Evolutionary conservation across 2,888 invertebrate species (phyloP).

Genomic region (Busseola fusca): DNA sequence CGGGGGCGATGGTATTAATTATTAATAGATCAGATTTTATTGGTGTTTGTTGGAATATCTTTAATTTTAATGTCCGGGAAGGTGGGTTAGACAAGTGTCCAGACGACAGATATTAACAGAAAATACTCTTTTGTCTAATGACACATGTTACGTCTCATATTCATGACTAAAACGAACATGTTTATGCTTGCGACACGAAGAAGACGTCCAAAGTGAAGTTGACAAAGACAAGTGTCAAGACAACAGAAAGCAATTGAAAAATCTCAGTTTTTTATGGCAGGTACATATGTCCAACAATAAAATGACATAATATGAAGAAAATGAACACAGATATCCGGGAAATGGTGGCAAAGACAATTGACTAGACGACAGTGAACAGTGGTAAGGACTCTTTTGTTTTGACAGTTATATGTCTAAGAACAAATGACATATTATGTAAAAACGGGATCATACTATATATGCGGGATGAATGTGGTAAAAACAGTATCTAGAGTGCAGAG

Average conservation of each 20-base stretch:
- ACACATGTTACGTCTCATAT: background rate
- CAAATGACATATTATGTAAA: background rate
- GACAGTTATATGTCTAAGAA: too few relatives aligned
- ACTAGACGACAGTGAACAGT: background rate
- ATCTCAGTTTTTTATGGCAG: background rate
- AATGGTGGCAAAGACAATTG: background rate
- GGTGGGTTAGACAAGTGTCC: background rate
- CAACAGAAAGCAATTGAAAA: background rate
- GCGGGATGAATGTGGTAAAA: background rate
- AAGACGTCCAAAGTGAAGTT: background rate
- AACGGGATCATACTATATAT: background rate
- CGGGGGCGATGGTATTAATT: conserved; percentile 60
- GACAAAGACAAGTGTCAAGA: background rate
- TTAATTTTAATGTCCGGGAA: conserved; percentile 40
- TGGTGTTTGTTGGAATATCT: conserved; percentile 43
- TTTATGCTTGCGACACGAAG: background rate
- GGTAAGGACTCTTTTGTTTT: background rate
- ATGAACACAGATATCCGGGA: background rate
- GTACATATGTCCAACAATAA: background rate
- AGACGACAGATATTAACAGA: background rate
- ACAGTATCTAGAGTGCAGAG: background rate
- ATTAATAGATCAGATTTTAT: conserved; percentile 58
- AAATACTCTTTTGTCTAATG: background rate
- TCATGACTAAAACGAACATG: background rate
- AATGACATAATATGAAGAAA: background rate